Base-by-base conservation (phyloP, 2,113 vertebrate genomes). In the Opisthocomus hoazin region DNA sequence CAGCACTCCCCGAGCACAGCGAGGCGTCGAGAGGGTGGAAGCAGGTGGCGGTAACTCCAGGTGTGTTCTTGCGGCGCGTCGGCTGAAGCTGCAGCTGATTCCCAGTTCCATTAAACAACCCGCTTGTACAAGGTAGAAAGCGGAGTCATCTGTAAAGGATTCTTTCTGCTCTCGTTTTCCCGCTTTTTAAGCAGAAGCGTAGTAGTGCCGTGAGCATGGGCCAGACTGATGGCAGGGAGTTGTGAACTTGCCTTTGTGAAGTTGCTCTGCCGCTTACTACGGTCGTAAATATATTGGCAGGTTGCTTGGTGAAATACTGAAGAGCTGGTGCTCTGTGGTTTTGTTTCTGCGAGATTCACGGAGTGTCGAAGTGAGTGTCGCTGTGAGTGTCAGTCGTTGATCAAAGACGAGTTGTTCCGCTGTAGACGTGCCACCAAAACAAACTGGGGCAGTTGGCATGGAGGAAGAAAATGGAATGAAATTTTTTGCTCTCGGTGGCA, bases 291-390 rank as follows among this genome's bases (percentile, higher is more conserved):
- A 73, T 81, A 94, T 94, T 92, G 84, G 93, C 92, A 94, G 20
- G 50, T 90, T 94, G 94, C 69, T 94, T 94, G n/a, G 84, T 95
- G 92, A 93, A 97, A 92, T 96, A 94, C 65, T 96, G 77, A 93
- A 89, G 63, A 95, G 53, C 43, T 66, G 50, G 11, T 89, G 19
- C 84, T 96, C 73, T 90, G 54, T 87, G 93, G 58, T 78, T 94
- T 89, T 83, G 53, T 91, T 94, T 91, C 74, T 89, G 34, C 2
- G 17, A 81, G 74, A 30, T 48, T 78, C 63, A 30, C 53, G 51
- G 79, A 64, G n/a, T n/a, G n/a, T n/a, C n/a, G n/a, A n/a, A n/a
- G n/a, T n/a, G n/a, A n/a, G n/a, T n/a, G n/a, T n/a, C n/a, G n/a
- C n/a, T n/a, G n/a, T n/a, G n/a, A n/a, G n/a, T 89, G 89, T 60